Conservation (phyloP, 2,113 vertebrate species). For the Oryctolagus cuniculus region mOryCun1.1 NC_091449.1:55237501-55238000, state of each 20-base stretch:
- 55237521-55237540: slow-evolving; percentile 62
- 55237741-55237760: neutral
- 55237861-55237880: neutral
- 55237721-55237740: neutral
- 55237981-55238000: too few relatives aligned
- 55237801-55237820: neutral
- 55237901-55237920: neutral
- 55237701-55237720: neutral
- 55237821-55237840: neutral
- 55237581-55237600: slow-evolving; percentile 16
- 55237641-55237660: neutral
- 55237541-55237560: too few relatives aligned
- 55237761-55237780: neutral
- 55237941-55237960: neutral
- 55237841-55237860: neutral
- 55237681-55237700: neutral
- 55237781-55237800: neutral
- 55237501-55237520: slow-evolving; percentile 72
- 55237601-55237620: neutral
- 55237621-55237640: neutral
- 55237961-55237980: neutral
- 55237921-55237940: neutral
- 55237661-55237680: neutral
- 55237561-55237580: neutral
- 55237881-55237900: neutral